A percentile compares a stretch with the other conserved stretches of the same genome.
phyloP scores from a whole-genome alignment of 2,113 vertebrate species.

The Chloropsis hardwickii region DNA sequence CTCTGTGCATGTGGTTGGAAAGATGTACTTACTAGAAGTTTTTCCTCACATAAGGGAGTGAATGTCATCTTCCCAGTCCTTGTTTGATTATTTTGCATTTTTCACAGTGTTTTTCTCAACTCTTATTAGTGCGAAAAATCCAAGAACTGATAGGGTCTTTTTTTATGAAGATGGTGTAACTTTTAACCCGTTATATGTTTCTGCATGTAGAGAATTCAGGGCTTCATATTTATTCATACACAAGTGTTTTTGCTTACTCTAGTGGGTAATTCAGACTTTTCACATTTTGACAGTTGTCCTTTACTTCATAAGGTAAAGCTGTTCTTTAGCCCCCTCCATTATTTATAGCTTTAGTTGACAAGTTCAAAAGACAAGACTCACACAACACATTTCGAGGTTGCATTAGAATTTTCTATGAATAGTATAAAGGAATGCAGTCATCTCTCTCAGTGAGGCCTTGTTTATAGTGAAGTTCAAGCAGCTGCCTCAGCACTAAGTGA shows the following conservation, averaged over 20 bases:
- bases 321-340: background rate
- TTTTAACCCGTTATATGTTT: background rate
- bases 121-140: background rate
- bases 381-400: background rate
- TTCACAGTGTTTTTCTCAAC: background rate
- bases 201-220: background rate
- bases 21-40: background rate
- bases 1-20: accelerated
- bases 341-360: background rate
- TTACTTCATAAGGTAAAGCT: background rate
- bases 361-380: background rate
- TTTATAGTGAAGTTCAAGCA: background rate
- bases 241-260: background rate
- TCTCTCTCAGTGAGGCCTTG: background rate
- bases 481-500: background rate
- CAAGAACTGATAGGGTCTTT: background rate
- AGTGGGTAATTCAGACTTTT: background rate
- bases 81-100: background rate
- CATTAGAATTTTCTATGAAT: background rate
- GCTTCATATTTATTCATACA: background rate
- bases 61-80: background rate
- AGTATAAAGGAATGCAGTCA: background rate
- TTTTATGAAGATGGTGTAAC: background rate
- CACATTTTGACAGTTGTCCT: background rate
- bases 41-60: background rate